Evolutionary conservation across 1,140 invertebrate genomes (phyloP), one percentile per base, ranked within the genome.

Genomic region (Tetramorium alpestre): DNA sequence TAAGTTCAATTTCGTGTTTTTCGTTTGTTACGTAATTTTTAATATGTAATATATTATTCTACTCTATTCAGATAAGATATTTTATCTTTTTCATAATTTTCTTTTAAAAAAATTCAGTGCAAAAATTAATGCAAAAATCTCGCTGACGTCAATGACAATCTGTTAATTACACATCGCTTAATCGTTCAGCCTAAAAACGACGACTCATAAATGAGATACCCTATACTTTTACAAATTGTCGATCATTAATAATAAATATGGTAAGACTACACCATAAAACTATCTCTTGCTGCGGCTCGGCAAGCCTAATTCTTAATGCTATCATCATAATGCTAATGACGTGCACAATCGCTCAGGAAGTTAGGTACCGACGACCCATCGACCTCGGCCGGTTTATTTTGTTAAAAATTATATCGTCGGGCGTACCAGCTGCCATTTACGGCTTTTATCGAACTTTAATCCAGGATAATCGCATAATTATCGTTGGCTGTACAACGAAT

Each of bases 381-480:
- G 80, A 82, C 80, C 41, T 28, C 78, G 51, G 65, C 16, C 67
- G 41, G 51, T 82, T 73, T 22, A 56, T 58, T 82, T 47, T 25
- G 7, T 28, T 72, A 82, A 82, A 82, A 82, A 82, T 82, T 67
- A 58, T 73, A 73, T 18, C 49, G 78, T 25, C 22, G 44, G 5
- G 56, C 62, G 64, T 81, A 67, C 33, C 64, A 70, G 47, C n/a
- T 13, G 33, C 62, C 10, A 70, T 70, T 81, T 81, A 70, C 25
- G 25, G 18, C 67, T 44, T 72, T 82, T 60, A 82, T 82, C 67
- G 80, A 72, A 73, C 25, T 82, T 82, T 73, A 82, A 82, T 82
- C 80, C 51, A 25, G 67, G 54, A 84, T 84, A 84, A 84, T 84
- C 69, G 80, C 41, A 84, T 75, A 84, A 84, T 84, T 75, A 60